phyloP scores from a whole-genome alignment of 2,113 vertebrate species.

The Pampusana beccarii region DNA sequence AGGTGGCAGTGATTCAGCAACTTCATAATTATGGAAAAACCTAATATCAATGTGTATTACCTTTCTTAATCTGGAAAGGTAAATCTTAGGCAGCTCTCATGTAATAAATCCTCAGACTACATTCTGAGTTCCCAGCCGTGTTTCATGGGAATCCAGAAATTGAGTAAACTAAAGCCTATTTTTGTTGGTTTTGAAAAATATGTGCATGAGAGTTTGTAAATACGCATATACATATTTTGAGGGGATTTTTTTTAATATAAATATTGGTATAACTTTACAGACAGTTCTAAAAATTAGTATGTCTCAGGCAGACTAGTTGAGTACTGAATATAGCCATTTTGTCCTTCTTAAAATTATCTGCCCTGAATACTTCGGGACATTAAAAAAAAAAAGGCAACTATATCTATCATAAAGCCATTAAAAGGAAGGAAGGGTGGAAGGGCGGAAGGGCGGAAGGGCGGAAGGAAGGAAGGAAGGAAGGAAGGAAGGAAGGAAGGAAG shows the following conservation, averaged over 20 bases:
- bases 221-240: background rate
- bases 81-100: background rate
- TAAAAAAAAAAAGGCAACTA: background rate
- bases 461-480: background rate
- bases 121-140: background rate
- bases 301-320: background rate
- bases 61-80: background rate
- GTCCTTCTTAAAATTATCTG: background rate
- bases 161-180: background rate
- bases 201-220: background rate
- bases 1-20: background rate
- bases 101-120: background rate
- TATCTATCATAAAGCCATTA: background rate
- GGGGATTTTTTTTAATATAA: background rate
- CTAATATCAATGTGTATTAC: background rate
- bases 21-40: accelerated
- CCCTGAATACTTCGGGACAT: background rate
- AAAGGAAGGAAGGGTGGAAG: background rate
- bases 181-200: background rate
- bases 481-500: background rate
- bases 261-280: background rate
- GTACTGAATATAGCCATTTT: background rate
- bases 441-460: background rate
- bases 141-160: background rate
- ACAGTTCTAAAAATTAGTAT: background rate